phyloP scores from a whole-genome alignment of 2,888 invertebrate genomes.

The Dichetophora obliterata region DNA sequence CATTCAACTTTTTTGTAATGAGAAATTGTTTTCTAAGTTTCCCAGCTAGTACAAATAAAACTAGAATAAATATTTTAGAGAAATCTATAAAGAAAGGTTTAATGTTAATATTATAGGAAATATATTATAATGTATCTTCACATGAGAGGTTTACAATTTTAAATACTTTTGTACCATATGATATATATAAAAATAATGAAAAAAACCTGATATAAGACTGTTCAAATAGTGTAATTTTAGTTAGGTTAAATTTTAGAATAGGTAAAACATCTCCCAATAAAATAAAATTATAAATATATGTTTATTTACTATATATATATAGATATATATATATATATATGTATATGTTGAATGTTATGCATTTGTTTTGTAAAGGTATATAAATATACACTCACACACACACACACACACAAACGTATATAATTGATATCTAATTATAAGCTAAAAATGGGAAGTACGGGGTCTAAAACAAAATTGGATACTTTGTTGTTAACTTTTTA shows the following conservation, averaged over 20 bases:
- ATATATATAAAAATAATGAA: constrained; percentile 21
- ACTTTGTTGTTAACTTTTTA: no score
- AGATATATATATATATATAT: constrained; percentile 42
- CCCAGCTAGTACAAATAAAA: no score
- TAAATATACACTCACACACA: constrained; percentile 39
- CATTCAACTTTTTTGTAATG: no score
- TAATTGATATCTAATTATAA: background rate
- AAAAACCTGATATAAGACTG: constrained; percentile 65
- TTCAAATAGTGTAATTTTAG: constrained; percentile 53
- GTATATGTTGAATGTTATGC: constrained; percentile 51
- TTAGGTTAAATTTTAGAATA: constrained; percentile 44
- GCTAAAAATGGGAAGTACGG: background rate
- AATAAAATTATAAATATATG: constrained; percentile 42
- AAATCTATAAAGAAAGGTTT: no score
- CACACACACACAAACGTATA: constrained; percentile 25
- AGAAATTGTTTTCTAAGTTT: no score
- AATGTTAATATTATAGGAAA: background rate
- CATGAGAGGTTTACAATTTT: constrained; percentile 16
- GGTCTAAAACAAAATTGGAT: background rate
- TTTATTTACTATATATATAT: no score
- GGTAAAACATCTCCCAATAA: constrained; percentile 12
- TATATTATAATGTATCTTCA: constrained; percentile 17
- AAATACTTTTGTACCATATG: constrained; percentile 25
- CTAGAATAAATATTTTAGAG: no score
- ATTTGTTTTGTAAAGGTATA: constrained; percentile 51